phyloP scores from a whole-genome alignment of 2,113 vertebrate genomes.

The Spea bombifrons region DNA sequence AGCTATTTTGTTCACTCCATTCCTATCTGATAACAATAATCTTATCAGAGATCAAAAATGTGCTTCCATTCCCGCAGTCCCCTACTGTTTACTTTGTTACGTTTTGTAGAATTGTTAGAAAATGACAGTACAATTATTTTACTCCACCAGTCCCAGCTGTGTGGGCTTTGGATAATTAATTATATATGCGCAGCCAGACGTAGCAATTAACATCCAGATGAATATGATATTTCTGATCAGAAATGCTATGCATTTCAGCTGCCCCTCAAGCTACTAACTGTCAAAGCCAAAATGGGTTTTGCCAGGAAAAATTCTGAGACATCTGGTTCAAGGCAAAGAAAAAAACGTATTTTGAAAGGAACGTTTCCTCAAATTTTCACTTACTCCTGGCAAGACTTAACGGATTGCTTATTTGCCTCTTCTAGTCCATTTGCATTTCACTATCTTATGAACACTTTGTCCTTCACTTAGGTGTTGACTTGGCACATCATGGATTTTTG shows the following conservation, averaged over 20 bases:
- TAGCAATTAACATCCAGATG: conserved; percentile 99
- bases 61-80: conserved; percentile 23
- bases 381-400: conserved; percentile 57
- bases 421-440: conserved; percentile 55
- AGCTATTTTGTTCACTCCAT: background rate
- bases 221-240: conserved; percentile 97
- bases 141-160: conserved; percentile 95
- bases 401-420: conserved; percentile 59
- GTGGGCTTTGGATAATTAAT: conserved; percentile 99
- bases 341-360: conserved; percentile 60
- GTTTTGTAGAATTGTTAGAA: conserved; percentile 75
- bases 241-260: conserved; percentile 90
- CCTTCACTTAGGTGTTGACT: background rate
- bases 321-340: conserved; percentile 82
- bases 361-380: conserved; percentile 49
- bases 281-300: conserved; percentile 84
- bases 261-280: conserved; percentile 94
- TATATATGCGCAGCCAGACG: conserved; percentile 96
- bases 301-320: conserved; percentile 86
- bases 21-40: conserved; percentile 4
- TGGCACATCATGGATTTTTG: background rate
- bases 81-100: conserved; percentile 63
- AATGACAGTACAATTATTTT: conserved; percentile 91
- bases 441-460: background rate
- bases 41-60: background rate